Evolutionary conservation across 2,888 invertebrate species (phyloP), one percentile per base, ranked within the genome.

Genomic region (Pammene fasciana): DNA sequence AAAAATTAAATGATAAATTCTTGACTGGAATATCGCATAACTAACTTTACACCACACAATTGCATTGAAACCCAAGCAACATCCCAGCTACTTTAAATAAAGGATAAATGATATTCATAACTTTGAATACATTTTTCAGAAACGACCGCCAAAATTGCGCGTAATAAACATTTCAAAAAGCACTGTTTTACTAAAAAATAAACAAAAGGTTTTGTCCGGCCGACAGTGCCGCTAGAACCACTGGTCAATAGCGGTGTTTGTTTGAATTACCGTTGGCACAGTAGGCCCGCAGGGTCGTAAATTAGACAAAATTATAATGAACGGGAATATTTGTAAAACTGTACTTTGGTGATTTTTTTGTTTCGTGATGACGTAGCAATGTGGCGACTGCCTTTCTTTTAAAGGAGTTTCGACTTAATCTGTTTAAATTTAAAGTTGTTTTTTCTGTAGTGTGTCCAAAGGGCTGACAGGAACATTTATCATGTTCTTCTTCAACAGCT

Each of bases 241-340:
- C 82, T 79, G 79, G 79, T 76, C 77, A 75, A 80, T 79, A 87
- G 87, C 88, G 87, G 87, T 81, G 74, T 81, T 71, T 78, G 80
- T 84, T 80, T 82, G 78, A 78, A 67, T 74, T 79, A 78, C 84
- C 83, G 83, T 82, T 81, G 70, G 81, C 84, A 87, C 86, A 86
- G 88, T 85, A 84, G 78, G 76, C 88, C 88, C 87, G 82, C 79
- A 86, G 79, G 72, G 82, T 83, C 83, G 79, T 91, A 91, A 90
- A 91, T 88, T 82, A 85, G 73, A 84, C 82, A 83, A 82, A 86
- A 85, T 78, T 76, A 82, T 84, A 80, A 83, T 82, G 77, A 89
- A 91, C 92, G 90, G 92, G 83, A 92, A 73, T 80, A 76, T 90
- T 90, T 89, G 92, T 91, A 81, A 84, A 88, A 87, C 86, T 84